Evolutionary conservation across 2,797 vertebrate genomes (phyloP), one percentile per base, ranked within the genome.

Genomic region (Scyliorhinus canicula): DNA sequence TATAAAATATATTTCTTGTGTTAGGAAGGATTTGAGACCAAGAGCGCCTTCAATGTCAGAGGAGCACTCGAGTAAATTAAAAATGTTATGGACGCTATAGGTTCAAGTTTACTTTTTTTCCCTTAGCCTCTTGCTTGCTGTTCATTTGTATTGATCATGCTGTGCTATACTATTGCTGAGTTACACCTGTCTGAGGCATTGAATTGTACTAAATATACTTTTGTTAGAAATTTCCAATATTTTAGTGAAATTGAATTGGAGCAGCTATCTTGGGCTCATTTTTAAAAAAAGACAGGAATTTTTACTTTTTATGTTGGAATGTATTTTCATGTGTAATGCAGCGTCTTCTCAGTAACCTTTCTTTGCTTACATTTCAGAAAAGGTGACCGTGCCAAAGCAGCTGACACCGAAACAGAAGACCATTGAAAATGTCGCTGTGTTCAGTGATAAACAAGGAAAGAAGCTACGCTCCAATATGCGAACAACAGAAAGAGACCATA

Each of bases 41-140:
- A 2, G 98, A 98, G 95, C 98, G 99, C 96, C 98, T 99, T 82
- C 98, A 98, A 95, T 98, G 97, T 93, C 99, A 99, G 96, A 97
- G 98, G 95, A 97, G 98, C 95, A 98, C 99, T 99, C 95, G 98
- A 99, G 96, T 99, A 99, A 97, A 99, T 99, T 16, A 99, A 99
- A 95, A 97, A 98, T 95, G 98, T 99, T 93, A 99, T 99, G 98
- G 98, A 98, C 40, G 47, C 50, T 55, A 26, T 82, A 14, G 84
- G 31, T 86, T 86, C 26, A 86, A 35, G 52, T 28, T 86, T 86
- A 2, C 28, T n/a, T 57, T 31, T 16, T 55, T 79, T 82, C 57
- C 21, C 16, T 65, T 19, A 19, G 12, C 14, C 35, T 86, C 57
- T 88, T 35, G 4, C 28, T 35, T 88, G 55, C 14, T 19, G 52